Evolutionary conservation across 2,888 invertebrate genomes (phyloP).

Genomic region (Steinernema hermaphroditum): DNA sequence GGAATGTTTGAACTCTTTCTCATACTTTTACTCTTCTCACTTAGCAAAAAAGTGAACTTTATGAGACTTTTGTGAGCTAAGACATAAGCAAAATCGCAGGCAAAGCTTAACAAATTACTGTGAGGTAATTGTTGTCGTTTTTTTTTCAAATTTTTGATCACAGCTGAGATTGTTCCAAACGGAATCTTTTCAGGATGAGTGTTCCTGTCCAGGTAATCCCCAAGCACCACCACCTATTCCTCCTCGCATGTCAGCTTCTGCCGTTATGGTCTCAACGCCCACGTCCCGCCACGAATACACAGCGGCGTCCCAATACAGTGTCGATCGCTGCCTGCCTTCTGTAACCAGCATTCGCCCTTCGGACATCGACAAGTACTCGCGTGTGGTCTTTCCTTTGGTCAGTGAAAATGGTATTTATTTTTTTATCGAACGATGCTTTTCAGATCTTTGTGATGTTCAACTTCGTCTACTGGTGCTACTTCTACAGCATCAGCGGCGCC

Average conservation of each 20-base stretch:
- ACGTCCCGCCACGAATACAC: background rate
- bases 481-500: conserved; percentile 6
- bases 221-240: background rate
- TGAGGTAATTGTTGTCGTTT: too few relatives aligned
- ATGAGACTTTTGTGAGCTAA: too few relatives aligned
- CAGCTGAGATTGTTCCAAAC: too few relatives aligned
- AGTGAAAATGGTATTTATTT: background rate
- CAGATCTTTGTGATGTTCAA: conserved; percentile 59
- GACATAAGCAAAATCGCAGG: too few relatives aligned
- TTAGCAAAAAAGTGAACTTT: too few relatives aligned
- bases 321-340: background rate
- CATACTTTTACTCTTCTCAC: too few relatives aligned
- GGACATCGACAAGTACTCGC: conserved; percentile 90
- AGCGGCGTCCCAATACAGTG: background rate
- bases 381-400: conserved; percentile 85
- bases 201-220: background rate
- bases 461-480: conserved; percentile 44
- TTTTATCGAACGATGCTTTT: background rate
- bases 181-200: conserved; percentile 73
- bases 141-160: too few relatives aligned
- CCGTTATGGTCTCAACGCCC: conserved; percentile 75
- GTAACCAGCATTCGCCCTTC: background rate
- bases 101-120: too few relatives aligned
- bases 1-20: too few relatives aligned
- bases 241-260: background rate